Evolutionary conservation across 2,888 invertebrate genomes (phyloP), one percentile per base, ranked within the genome.

Genomic region (Iphiclides podalirius): DNA sequence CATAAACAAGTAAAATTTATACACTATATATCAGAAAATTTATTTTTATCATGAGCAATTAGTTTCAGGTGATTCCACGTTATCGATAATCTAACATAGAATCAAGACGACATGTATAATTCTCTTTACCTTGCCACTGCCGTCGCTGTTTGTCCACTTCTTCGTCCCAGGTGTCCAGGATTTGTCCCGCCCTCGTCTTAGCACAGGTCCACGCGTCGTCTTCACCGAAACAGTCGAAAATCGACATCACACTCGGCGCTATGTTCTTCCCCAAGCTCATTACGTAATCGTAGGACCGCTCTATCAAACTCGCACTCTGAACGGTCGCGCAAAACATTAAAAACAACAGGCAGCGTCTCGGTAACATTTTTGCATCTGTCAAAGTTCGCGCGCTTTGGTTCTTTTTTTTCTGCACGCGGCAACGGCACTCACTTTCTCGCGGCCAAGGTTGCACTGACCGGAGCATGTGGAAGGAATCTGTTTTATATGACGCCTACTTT

Each of bases 121-220:
- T 4, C n/a, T 33, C 40, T 35, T 38, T 63, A 89, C 89, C 83
- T 73, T 77, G 80, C 89, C 89, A 88, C 38, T 60, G 67, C 41
- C 67, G 66, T 49, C 84, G 60, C 20, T 89, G 81, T 11, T 74
- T 70, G 1, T 84, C 63, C 1, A 88, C 74, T 3, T 81, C 73
- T 11, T 72, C 67, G 1, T 76, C 75, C 82, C 82, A 89, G 0
- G 62, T 61, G 48, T 86, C 85, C 58, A 92, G 69, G 35, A 91
- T 74, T 42, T 86, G 88, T 34, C 86, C 90, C 1, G 91, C 90
- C 55, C 89, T 89, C 52, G 89, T 80, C 28, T 81, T 82, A 2
- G 90, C 89, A 78, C 92, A 92, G 6, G 66, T 66, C 90, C 91
- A 90, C 6, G 88, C 81, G 26, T 91, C 79, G 0, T 79, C 69